Evolutionary conservation across 2,797 vertebrate species (phyloP).

Genomic region (Iguana delicatissima): DNA sequence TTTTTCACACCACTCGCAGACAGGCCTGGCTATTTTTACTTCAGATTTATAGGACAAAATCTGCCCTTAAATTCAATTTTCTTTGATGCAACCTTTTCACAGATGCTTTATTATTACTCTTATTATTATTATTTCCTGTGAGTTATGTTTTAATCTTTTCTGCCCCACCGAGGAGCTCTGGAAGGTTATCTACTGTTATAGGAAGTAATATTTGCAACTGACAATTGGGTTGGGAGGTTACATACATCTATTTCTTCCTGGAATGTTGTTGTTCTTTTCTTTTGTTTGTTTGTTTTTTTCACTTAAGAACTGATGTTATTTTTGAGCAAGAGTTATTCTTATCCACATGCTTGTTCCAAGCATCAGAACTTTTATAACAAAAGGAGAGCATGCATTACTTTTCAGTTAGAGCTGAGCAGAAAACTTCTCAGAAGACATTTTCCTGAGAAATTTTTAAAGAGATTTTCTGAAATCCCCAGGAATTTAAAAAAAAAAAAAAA

Average conservation of each 20-base stretch:
- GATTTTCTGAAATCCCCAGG: too few species aligned
- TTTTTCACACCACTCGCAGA: slow-evolving; percentile 73
- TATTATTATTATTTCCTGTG: slow-evolving; percentile 54
- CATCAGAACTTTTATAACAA: slow-evolving; percentile 45
- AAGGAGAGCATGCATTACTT: slow-evolving; percentile 12
- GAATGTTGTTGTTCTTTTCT: neutral
- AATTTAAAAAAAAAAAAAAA: too few species aligned
- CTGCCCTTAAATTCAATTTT: slow-evolving; percentile 74
- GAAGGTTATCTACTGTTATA: slow-evolving; percentile 69
- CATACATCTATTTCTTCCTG: neutral
- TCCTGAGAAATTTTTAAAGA: too few species aligned
- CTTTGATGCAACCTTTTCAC: slow-evolving; percentile 70
- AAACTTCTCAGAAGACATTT: neutral
- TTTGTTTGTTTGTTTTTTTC: slow-evolving; percentile 27
- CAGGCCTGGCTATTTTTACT: slow-evolving; percentile 76
- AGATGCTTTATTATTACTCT: slow-evolving; percentile 48
- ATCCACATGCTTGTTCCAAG: slow-evolving; percentile 53
- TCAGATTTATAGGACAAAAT: slow-evolving; percentile 73
- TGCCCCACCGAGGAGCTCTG: slow-evolving; percentile 50
- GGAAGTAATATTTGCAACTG: slow-evolving; percentile 49
- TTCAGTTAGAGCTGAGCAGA: neutral
- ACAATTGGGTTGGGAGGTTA: slow-evolving; percentile 31
- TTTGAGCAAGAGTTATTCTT: slow-evolving; percentile 60
- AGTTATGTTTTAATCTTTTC: slow-evolving; percentile 63
- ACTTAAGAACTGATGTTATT: slow-evolving; percentile 47